Base-by-base conservation (phyloP, 2,797 vertebrate species). In the Fringilla coelebs region DNA sequence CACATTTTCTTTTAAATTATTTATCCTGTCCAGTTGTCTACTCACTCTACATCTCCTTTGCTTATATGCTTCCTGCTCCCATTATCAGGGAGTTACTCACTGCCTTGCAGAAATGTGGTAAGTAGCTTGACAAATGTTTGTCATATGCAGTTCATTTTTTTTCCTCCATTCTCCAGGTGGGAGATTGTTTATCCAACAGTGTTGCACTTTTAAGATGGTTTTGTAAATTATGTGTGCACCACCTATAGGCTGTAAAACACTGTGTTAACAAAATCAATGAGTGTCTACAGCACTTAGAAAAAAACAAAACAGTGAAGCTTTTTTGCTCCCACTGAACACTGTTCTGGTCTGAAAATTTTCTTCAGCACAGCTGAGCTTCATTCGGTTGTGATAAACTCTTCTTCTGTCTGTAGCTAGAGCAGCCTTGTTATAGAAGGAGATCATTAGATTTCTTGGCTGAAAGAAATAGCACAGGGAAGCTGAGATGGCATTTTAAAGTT, bases 401-500 rank as follows among this genome's bases (percentile, higher is more conserved):
- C 82, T 68, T 85, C 74, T 66, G 32, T 85, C 67, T 85, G 32
- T 58, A 94, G 52, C 65, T 71, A 10, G 40, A 70, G 45, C 41
- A 77, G 88, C 55, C 61, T 85, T 89, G 61, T 85, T 90, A 61
- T 63, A 28, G 85, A 84, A 89, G 36, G 66, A 87, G 26, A 79
- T 80, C 13, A 67, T 76, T 83, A 76, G 68, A 68, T 89, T 93
- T 88, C 71, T 85, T 90, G 84, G 49, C 90, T 86, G 38, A 85
- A 79, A 92, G 55, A 92, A 89, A 87, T 57, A 86, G 34, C 34
- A 51, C 46, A 32, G 52, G 60, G 74, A 85, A 91, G 55, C 72
- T 85, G 77, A 88, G 58, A 75, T 93, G 89, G 24, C 76, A 75
- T 87, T 88, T 91, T 93, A 78, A 92, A 41, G 49, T 89, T 89